Percentiles rank a stretch among this genome's conserved stretches.
Evolutionary conservation across 2,888 invertebrate species (phyloP).

Genomic region (Cacoxenus indagator): DNA sequence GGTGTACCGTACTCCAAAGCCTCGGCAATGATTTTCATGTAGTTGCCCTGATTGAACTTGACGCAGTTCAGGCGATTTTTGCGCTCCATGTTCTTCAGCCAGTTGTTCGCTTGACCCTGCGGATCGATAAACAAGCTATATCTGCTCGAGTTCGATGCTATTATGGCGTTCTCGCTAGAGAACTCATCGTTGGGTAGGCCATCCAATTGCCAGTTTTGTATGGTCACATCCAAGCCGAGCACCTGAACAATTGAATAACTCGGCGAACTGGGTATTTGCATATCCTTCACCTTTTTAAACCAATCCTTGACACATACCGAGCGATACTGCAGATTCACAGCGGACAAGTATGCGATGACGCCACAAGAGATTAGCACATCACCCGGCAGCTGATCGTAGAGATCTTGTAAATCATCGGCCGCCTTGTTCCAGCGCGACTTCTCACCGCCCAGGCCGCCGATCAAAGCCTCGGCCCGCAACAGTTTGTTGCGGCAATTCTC

Average conservation of each 20-base stretch:
- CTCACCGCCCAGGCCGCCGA: constrained; percentile 90
- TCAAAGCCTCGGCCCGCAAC: constrained; percentile 87
- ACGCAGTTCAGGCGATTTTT: constrained; percentile 66
- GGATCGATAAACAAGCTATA: constrained; percentile 95
- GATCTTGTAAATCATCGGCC: constrained; percentile 80
- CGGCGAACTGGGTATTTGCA: constrained; percentile 84
- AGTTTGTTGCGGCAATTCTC: constrained; percentile 88
- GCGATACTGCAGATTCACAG: constrained; percentile 82
- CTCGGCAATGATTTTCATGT: constrained; percentile 74
- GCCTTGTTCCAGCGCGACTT: constrained; percentile 86
- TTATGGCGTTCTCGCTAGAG: constrained; percentile 90
- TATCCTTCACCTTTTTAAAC: constrained; percentile 77
- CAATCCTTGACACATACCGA: constrained; percentile 77
- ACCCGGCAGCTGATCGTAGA: constrained; percentile 87
- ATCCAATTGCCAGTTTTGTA: constrained; percentile 83
- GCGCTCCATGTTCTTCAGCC: constrained; percentile 89
- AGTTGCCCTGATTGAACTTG: constrained; percentile 69
- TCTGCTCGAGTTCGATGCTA: constrained; percentile 84
- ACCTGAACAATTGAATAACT: constrained; percentile 80
- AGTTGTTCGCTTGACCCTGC: constrained; percentile 92
- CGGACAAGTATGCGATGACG: constrained; percentile 89
- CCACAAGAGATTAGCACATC: constrained; percentile 91
- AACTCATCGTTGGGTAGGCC: constrained; percentile 88
- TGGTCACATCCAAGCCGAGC: constrained; percentile 86
- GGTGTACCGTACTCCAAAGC: constrained; percentile 82